Evolutionary conservation across 1,140 invertebrate species (phyloP).

Genomic region (Brachionus manjavacas): DNA sequence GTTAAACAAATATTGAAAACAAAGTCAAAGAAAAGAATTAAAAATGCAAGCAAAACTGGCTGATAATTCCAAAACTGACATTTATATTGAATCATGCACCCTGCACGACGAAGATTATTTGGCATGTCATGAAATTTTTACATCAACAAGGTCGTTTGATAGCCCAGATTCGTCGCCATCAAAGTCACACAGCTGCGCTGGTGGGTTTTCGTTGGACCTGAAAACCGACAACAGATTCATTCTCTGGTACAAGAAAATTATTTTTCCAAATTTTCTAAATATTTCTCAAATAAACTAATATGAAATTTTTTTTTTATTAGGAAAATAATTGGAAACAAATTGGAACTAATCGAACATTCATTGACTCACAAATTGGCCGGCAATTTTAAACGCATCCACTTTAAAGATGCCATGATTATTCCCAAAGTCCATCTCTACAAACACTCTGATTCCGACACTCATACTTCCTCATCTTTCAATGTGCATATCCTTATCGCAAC

Average conservation of each 20-base stretch:
- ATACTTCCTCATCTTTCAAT: neutral
- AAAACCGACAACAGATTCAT: constrained; percentile 37
- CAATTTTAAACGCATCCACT: constrained; percentile 24
- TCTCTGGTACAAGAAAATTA: neutral
- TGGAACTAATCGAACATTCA: constrained; percentile 29
- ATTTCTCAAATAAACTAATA: neutral
- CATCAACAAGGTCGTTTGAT: neutral
- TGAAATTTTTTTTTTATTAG: neutral
- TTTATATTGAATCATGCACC: constrained; percentile 28
- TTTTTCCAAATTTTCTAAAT: neutral
- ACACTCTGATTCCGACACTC: neutral
- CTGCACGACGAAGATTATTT: constrained; percentile 13
- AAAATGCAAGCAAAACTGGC: neutral
- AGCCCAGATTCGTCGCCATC: neutral
- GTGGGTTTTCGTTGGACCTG: neutral
- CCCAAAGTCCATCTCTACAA: constrained; percentile 11
- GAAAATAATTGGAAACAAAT: constrained; percentile 34
- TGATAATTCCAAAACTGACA: neutral
- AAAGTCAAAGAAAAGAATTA: neutral
- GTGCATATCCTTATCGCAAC: constrained; percentile 11
- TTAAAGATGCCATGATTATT: constrained; percentile 27
- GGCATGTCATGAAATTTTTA: constrained; percentile 22
- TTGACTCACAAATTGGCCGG: constrained; percentile 16
- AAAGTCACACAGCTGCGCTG: neutral
- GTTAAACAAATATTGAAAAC: neutral